These are phyloP conservation scores for Brassicogethes aeneus DNA, from an alignment of 2,888 invertebrate species.

Conservation along the genomic window DNA sequence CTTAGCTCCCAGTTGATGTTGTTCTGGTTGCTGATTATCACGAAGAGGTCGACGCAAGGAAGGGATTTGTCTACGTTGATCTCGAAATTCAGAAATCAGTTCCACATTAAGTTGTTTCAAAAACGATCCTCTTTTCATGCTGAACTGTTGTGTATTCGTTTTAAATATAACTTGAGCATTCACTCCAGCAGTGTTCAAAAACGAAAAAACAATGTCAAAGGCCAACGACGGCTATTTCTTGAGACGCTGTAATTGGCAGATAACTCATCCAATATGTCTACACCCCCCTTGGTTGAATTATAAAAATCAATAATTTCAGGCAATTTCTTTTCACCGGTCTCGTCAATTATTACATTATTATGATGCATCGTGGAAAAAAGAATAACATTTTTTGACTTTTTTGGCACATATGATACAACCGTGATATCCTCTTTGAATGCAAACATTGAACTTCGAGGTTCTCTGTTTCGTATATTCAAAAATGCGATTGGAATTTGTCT, in stretches of 20 bases:
- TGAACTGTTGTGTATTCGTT: constrained; percentile 12
- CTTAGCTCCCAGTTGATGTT: constrained; percentile 6
- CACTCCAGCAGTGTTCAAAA: constrained; percentile 11
- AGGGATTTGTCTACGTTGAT: constrained; percentile 5
- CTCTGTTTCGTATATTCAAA: too few relatives aligned
- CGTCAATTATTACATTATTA: too few relatives aligned
- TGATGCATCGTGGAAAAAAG: too few relatives aligned
- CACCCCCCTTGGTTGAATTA: too few relatives aligned
- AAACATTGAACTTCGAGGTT: constrained; percentile 10
- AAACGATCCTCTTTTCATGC: constrained; percentile 7
- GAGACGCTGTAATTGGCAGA: too few relatives aligned
- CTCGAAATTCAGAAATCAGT: constrained; percentile 8
- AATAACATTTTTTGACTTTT: too few relatives aligned
- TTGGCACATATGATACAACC: too few relatives aligned
- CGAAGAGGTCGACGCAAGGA: constrained; percentile 6
- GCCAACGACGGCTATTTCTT: too few relatives aligned
- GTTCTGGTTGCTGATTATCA: constrained; percentile 6
- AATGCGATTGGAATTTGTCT: constrained; percentile 10
- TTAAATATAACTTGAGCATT: constrained; percentile 11
- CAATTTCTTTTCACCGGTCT: too few relatives aligned
- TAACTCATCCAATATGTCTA: too few relatives aligned
- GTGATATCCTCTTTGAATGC: constrained; percentile 12
- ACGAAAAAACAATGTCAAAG: constrained; percentile 10
- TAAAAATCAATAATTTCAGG: too few relatives aligned
- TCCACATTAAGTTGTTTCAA: constrained; percentile 8